Evolutionary conservation across 2,888 invertebrate species (phyloP).

Genomic region (Cephus pygmeus): DNA sequence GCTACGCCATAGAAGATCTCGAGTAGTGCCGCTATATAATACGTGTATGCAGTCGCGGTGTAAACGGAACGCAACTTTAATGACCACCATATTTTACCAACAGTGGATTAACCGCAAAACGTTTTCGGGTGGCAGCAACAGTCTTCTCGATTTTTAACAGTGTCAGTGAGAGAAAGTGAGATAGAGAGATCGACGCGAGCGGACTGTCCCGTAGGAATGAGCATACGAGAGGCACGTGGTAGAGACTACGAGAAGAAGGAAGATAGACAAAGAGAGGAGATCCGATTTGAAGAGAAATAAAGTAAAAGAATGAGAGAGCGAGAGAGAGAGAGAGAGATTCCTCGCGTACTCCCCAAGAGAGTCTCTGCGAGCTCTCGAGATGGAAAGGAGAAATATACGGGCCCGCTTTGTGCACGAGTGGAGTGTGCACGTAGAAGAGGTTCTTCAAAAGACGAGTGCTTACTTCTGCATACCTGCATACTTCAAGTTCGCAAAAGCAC

Average conservation of each 20-base stretch:
- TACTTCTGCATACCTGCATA: conserved; percentile 59
- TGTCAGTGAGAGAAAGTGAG: conserved; percentile 19
- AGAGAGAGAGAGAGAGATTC: conserved; percentile 25
- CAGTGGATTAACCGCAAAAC: conserved; percentile 48
- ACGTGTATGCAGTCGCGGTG: neutral
- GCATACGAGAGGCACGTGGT: conserved; percentile 41
- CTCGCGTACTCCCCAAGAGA: conserved; percentile 12
- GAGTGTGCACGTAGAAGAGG: conserved; percentile 52
- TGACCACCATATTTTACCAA: conserved; percentile 60
- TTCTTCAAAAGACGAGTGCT: conserved; percentile 52
- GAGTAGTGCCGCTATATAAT: conserved; percentile 5
- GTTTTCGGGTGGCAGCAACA: conserved; percentile 15
- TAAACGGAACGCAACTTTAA: conserved; percentile 43
- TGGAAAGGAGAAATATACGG: conserved; percentile 58
- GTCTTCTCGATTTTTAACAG: conserved; percentile 15
- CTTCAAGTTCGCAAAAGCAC: conserved; percentile 54
- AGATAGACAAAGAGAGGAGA: neutral
- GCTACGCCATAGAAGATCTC: neutral
- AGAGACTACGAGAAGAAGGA: conserved; percentile 17
- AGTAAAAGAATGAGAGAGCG: conserved; percentile 20
- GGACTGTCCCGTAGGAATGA: conserved; percentile 10
- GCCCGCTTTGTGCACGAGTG: conserved; percentile 51
- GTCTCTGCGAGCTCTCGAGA: conserved; percentile 41
- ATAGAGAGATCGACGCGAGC: conserved; percentile 22
- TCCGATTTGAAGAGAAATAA: conserved; percentile 10